phyloP scores from a whole-genome alignment of 1,140 invertebrate genomes.

The Sesamia nonagrioides region DNA sequence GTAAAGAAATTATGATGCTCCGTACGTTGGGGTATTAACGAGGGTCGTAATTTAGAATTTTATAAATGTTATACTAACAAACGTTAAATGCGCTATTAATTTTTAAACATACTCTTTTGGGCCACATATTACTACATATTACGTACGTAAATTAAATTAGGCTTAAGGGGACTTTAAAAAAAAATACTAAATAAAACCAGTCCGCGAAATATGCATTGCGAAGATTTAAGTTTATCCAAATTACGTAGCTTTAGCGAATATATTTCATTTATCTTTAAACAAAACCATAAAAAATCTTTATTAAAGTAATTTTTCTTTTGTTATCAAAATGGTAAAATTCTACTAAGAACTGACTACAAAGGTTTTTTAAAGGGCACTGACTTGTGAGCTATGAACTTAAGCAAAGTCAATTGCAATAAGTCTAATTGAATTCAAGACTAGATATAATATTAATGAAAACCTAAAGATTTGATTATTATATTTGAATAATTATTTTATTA shows the following conservation, averaged over 20 bases:
- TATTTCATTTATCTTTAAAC: neutral
- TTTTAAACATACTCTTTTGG: conserved; percentile 49
- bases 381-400: neutral
- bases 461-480: conserved; percentile 7
- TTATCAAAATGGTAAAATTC: neutral
- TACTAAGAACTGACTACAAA: neutral
- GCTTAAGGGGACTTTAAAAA: neutral
- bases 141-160: conserved; percentile 31
- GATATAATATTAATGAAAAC: conserved; percentile 14
- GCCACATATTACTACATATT: conserved; percentile 8
- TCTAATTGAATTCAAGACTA: neutral
- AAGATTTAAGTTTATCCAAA: neutral
- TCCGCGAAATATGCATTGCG: neutral
- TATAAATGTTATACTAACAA: conserved; percentile 50
- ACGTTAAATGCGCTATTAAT: conserved; percentile 47
- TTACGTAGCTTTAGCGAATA: neutral
- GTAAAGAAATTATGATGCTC: conserved; percentile 15
- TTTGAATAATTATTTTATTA: neutral
- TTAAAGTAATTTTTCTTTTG: too few species aligned
- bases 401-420: conserved; percentile 26
- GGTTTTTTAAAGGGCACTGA: neutral
- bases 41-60: conserved; percentile 45
- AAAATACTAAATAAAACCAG: conserved; percentile 12
- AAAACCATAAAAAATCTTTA: too few species aligned
- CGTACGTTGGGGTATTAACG: conserved; percentile 35